Evolutionary conservation across 35 echinoderm and acorn worm genomes (phyloP).

Genomic region (Heliocidaris erythrogramma): DNA sequence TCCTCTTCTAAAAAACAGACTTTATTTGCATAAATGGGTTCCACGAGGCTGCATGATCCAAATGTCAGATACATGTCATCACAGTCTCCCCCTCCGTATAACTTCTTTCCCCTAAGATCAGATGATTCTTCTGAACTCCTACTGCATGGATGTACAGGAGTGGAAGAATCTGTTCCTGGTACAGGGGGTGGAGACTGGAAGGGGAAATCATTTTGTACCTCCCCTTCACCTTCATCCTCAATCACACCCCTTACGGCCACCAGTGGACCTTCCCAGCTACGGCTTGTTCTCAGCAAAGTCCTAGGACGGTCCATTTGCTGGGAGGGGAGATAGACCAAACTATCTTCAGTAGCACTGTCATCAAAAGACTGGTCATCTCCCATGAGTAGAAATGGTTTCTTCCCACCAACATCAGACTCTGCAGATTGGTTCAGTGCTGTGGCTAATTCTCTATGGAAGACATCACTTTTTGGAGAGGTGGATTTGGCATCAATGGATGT

Average conservation of each 20-base stretch:
- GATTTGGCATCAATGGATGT: background rate
- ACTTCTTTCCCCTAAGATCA: background rate
- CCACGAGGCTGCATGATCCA: background rate
- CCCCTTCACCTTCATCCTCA: background rate
- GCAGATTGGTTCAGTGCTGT: conserved; percentile 8
- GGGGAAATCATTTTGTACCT: conserved; percentile 8
- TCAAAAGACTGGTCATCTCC: background rate
- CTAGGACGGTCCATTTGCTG: background rate
- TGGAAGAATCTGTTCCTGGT: conserved; percentile 16
- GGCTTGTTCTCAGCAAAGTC: background rate
- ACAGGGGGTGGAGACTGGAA: conserved; percentile 19
- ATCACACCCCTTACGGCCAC: background rate
- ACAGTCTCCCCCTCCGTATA: background rate
- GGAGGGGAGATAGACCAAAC: conserved; percentile 10
- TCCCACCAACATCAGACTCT: background rate
- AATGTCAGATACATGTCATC: conserved; percentile 32
- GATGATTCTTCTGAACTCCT: background rate
- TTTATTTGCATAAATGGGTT: conserved; percentile 31
- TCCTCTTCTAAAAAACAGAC: background rate
- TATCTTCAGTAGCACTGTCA: background rate
- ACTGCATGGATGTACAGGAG: background rate
- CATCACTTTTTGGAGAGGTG: conserved; percentile 33
- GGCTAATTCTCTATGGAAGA: conserved; percentile 9
- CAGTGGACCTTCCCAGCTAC: conserved; percentile 11
- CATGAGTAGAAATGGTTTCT: background rate